phyloP scores from a whole-genome alignment of 2,113 vertebrate species.

The Myotis davidii region DNA sequence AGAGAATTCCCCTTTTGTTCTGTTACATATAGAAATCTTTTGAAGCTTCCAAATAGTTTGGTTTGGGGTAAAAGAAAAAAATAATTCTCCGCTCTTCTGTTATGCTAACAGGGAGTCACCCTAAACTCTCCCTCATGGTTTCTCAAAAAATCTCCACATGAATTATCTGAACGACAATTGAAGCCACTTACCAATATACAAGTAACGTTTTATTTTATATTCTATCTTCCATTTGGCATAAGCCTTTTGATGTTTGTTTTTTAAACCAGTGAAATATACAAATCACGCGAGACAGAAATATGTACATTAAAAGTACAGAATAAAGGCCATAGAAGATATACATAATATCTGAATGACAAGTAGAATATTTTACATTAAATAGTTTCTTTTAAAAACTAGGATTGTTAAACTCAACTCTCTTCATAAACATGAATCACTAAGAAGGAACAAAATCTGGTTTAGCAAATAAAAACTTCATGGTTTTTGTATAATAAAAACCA shows the following conservation, averaged over 20 bases:
- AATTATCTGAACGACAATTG: constrained; percentile 83
- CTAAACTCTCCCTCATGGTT: constrained; percentile 75
- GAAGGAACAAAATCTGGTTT: constrained; percentile 84
- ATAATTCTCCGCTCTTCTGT: constrained; percentile 60
- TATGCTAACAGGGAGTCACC: constrained; percentile 75
- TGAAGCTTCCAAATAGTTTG: constrained; percentile 74
- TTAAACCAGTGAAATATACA: constrained; percentile 90
- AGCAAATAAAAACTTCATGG: constrained; percentile 81
- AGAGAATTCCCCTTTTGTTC: constrained; percentile 67
- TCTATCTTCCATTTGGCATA: constrained; percentile 89
- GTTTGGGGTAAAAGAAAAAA: constrained; percentile 63
- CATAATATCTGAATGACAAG: constrained; percentile 88
- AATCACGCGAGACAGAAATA: constrained; percentile 90
- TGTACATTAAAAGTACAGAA: constrained; percentile 92
- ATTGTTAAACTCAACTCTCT: constrained; percentile 85
- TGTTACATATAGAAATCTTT: constrained; percentile 68
- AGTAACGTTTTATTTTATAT: constrained; percentile 90
- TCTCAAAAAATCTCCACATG: constrained; percentile 77
- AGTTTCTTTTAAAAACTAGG: constrained; percentile 87
- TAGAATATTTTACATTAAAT: constrained; percentile 93
- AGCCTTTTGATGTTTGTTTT: constrained; percentile 85
- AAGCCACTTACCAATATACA: constrained; percentile 90
- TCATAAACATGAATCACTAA: constrained; percentile 83
- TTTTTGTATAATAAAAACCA: constrained; percentile 89
- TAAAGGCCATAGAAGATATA: constrained; percentile 88